Evolutionary conservation across 2,113 vertebrate genomes (phyloP), one percentile per base, ranked within the genome.

Genomic region (Psittacula cyanocephala): DNA sequence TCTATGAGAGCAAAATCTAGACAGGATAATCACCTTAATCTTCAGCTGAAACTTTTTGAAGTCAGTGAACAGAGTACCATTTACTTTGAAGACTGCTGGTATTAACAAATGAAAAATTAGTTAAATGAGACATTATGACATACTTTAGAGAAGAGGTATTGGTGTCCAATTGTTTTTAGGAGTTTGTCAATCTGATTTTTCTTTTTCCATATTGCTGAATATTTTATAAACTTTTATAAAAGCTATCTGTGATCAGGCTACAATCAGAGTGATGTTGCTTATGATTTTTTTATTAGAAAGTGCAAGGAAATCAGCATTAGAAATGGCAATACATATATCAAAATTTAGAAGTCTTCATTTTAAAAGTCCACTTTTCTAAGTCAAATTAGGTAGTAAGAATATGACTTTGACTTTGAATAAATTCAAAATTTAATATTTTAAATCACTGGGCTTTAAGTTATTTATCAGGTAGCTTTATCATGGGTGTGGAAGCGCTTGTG

Each of bases 11-110:
- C 7, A 71, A 81, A 85, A 72, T 64, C 28, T 79, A 65, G 17
- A 31, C 33, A 8, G 4, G 6, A 59, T 55, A 52, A 64, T 39
- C 41, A 71, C 3, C 3, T 11, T 53, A 7, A 1, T 1, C 11
- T 82, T 74, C 31, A 60, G 23, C 16, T 44, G 50, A 71, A 82
- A 81, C 2, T 10, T 31, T 77, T 63, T 49, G 2, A 77, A 65
- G 15, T 53, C 25, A n/a, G 6, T 41, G 35, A 79, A 31, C 4
- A 18, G n/a, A 0, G 0, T 53, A 50, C 35, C 3, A 50, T 50
- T 80, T 78, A 47, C 10, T 89, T 78, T 67, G 33, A 76, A 65
- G 22, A 28, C 11, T 22, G 2, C 28, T 70, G 18, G 2, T 59
- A 23, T 70, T 86, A 44, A 35, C 3, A 68, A 50, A 47, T 4